These are phyloP conservation scores for Encarsia formosa DNA, from an alignment of 2,888 invertebrate genomes.

Conservation along the genomic window DNA sequence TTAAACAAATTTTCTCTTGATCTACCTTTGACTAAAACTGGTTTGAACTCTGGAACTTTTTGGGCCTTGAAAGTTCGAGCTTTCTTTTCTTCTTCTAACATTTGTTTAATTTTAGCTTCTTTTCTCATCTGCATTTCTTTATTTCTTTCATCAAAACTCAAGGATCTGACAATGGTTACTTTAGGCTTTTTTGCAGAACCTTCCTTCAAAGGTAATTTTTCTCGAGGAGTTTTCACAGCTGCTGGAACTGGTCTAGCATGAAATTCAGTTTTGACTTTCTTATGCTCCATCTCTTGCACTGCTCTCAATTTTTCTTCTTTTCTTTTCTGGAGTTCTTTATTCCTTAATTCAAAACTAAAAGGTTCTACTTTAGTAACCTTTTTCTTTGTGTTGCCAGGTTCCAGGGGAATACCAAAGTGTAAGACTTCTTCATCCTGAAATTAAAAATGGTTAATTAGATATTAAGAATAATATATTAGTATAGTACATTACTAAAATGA, in stretches of 20 bases:
- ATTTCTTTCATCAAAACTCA: constrained; percentile 65
- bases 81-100: constrained; percentile 60
- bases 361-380: constrained; percentile 41
- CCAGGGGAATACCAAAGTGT: constrained; percentile 39
- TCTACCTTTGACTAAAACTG: constrained; percentile 45
- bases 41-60: constrained; percentile 59
- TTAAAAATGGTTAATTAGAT: neutral
- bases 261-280: constrained; percentile 47
- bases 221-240: constrained; percentile 30
- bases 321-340: constrained; percentile 45
- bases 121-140: constrained; percentile 57
- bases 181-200: constrained; percentile 21
- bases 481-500: neutral
- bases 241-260: constrained; percentile 63
- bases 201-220: constrained; percentile 7
- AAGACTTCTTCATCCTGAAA: constrained; percentile 35
- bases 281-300: constrained; percentile 32
- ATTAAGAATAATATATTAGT: neutral
- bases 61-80: constrained; percentile 67
- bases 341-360: constrained; percentile 54
- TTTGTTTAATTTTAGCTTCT: constrained; percentile 60
- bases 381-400: constrained; percentile 22
- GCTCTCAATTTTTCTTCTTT: constrained; percentile 51
- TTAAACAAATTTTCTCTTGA: constrained; percentile 37
- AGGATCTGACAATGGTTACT: constrained; percentile 24